phyloP scores from a whole-genome alignment of 2,888 invertebrate species.

The Lithophane ornitopus region DNA sequence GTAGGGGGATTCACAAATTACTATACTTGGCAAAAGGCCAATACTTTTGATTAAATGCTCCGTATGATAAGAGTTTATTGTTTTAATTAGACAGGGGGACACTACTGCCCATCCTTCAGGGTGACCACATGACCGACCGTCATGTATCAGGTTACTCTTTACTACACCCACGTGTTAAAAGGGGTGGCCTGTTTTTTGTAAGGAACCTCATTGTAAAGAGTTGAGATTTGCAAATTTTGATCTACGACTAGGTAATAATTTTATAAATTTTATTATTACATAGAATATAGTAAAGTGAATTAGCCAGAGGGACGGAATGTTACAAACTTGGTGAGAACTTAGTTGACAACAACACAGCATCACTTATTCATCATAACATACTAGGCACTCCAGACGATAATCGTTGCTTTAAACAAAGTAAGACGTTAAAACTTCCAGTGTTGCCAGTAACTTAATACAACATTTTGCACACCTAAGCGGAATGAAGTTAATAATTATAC shows the following conservation, averaged over 20 bases:
- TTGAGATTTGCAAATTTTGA: slow-evolving; percentile 16
- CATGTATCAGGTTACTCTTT: not conserved
- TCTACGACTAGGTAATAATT: slow-evolving; percentile 20
- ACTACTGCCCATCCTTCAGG: too few relatives aligned
- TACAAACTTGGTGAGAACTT: slow-evolving; percentile 46
- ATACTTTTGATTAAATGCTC: not conserved
- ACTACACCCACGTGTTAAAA: not conserved
- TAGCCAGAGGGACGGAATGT: slow-evolving; percentile 31
- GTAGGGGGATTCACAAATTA: not conserved
- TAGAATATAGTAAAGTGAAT: slow-evolving; percentile 36
- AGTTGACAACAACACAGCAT: slow-evolving; percentile 55
- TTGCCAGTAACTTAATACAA: slow-evolving; percentile 71
- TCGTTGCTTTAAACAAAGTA: slow-evolving; percentile 66
- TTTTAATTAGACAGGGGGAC: not conserved
- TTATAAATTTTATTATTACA: slow-evolving; percentile 24
- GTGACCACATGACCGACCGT: too few relatives aligned
- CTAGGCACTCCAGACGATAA: slow-evolving; percentile 58
- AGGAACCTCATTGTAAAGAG: not conserved
- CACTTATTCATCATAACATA: slow-evolving; percentile 61
- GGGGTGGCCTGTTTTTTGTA: not conserved
- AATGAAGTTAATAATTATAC: slow-evolving; percentile 77
- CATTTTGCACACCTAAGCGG: slow-evolving; percentile 75
- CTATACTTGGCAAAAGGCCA: not conserved
- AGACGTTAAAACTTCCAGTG: slow-evolving; percentile 71
- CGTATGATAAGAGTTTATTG: not conserved